A percentile compares a stretch with the other conserved stretches of the same genome.
Evolutionary conservation across 2,888 invertebrate species (phyloP).

Genomic region (Aporophyla lueneburgensis): DNA sequence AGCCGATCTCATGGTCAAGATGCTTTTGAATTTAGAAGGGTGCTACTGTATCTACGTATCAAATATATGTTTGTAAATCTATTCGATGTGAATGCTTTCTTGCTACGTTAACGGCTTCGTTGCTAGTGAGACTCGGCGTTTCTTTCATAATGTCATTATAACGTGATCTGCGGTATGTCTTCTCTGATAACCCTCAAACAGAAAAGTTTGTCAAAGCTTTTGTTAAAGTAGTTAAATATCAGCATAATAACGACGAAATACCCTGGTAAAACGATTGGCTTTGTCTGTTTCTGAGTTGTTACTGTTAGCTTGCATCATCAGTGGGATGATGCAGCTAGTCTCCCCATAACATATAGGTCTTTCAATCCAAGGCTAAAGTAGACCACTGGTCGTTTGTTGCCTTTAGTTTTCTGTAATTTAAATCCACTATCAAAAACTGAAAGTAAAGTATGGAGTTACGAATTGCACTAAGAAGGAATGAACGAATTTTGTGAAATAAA

Average conservation of each 20-base stretch:
- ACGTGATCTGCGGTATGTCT: neutral
- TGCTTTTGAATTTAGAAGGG: slow-evolving; percentile 4
- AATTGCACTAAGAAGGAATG: neutral
- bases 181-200: neutral
- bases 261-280: neutral
- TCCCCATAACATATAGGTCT: neutral
- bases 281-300: too few relatives aligned
- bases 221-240: neutral
- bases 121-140: neutral
- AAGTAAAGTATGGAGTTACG: neutral
- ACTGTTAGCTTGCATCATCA: neutral
- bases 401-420: neutral
- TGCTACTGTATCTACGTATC: slow-evolving; percentile 7
- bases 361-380: neutral
- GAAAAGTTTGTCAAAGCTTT: neutral
- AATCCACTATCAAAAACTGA: neutral
- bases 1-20: slow-evolving; percentile 60
- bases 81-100: slow-evolving; percentile 9
- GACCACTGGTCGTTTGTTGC: too few relatives aligned
- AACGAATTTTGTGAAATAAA: neutral
- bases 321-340: too few relatives aligned
- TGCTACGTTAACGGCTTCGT: neutral
- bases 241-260: neutral
- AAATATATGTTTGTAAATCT: neutral
- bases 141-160: neutral